Conservation (phyloP, 2,888 invertebrate species). For the Resseliella maxima region DNA sequence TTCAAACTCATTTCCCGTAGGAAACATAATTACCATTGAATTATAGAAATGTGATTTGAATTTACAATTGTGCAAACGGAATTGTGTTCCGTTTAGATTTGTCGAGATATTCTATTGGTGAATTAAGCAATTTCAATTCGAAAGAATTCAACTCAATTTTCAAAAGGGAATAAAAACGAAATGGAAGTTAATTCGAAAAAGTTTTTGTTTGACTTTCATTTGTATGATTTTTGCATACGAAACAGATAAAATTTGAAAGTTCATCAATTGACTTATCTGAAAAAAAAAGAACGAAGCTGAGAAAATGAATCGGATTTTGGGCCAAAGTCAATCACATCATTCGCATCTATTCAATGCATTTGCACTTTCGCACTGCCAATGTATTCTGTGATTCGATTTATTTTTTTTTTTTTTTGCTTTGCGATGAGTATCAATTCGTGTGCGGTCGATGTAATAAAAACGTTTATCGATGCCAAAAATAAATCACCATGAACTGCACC, state of each 20-base stretch:
- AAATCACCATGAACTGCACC: background rate
- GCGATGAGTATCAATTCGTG: conserved; percentile 23
- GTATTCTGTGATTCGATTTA: background rate
- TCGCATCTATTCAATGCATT: background rate
- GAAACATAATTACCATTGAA: conserved; percentile 50
- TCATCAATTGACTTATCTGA: background rate
- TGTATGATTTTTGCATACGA: background rate
- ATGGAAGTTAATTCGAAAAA: background rate
- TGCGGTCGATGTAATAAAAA: background rate
- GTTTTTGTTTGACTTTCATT: background rate
- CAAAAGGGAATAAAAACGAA: background rate
- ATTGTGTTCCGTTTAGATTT: background rate
- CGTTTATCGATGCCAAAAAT: conserved; percentile 21
- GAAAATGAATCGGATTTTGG: conserved; percentile 20
- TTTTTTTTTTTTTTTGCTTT: background rate
- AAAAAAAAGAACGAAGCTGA: no score
- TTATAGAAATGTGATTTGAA: conserved; percentile 45
- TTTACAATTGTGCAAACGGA: background rate
- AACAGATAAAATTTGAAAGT: background rate
- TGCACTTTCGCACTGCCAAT: background rate
- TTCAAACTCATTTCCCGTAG: background rate
- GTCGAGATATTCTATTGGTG: background rate
- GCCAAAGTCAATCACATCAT: conserved; percentile 2
- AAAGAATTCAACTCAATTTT: background rate
- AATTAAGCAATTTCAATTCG: background rate